Percentiles rank a stretch among this genome's conserved stretches.
Evolutionary conservation across 1,140 invertebrate genomes (phyloP).

Genomic region (Campoletis sonorensis): DNA sequence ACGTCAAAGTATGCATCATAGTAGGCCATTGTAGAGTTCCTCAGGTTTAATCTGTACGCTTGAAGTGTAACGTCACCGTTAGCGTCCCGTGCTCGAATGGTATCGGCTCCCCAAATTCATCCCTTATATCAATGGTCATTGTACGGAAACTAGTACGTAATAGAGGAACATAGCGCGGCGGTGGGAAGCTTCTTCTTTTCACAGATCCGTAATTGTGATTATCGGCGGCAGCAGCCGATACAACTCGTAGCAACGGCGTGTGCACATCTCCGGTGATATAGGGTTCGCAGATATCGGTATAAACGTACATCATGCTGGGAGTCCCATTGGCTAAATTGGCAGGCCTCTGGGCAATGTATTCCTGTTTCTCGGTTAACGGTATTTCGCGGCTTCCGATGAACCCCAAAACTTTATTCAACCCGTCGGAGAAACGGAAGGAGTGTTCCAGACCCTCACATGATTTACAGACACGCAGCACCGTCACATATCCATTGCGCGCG

Average conservation of each 20-base stretch:
- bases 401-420: neutral
- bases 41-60: constrained; percentile 11
- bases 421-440: neutral
- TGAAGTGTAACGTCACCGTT: constrained; percentile 40
- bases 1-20: constrained; percentile 31
- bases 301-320: constrained; percentile 5
- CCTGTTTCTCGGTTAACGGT: neutral
- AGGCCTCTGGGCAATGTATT: constrained; percentile 9
- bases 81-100: constrained; percentile 38
- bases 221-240: neutral
- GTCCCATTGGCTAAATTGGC: neutral
- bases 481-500: neutral
- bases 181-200: constrained; percentile 27
- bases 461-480: neutral
- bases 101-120: constrained; percentile 38
- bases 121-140: constrained; percentile 39
- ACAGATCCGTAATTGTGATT: constrained; percentile 6
- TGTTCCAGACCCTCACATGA: neutral
- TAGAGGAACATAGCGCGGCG: constrained; percentile 16
- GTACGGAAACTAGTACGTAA: constrained; percentile 27
- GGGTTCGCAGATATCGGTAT: constrained; percentile 4
- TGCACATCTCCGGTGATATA: neutral
- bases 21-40: neutral
- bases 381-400: neutral
- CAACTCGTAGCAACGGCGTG: neutral